Percentiles rank a stretch among this genome's conserved stretches.
Evolutionary conservation across 2,888 invertebrate species (phyloP).

Genomic region (Uloborus plumipes): DNA sequence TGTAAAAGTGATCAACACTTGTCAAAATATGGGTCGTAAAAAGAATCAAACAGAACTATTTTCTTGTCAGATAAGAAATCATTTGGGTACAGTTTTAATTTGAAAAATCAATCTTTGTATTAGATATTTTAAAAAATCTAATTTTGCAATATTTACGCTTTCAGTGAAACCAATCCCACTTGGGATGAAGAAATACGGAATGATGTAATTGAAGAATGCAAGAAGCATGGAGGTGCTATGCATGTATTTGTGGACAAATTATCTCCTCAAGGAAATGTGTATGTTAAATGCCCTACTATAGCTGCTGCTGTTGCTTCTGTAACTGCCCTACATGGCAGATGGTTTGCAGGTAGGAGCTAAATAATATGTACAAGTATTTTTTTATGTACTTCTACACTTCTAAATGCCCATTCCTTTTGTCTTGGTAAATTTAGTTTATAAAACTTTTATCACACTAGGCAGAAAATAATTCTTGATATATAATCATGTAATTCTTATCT

Average conservation of each 20-base stretch:
- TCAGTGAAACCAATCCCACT: slow-evolving; percentile 80
- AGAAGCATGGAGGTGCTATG: slow-evolving; percentile 95
- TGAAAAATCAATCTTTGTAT: too few species aligned
- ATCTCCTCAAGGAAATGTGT: slow-evolving; percentile 95
- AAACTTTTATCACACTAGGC: not conserved
- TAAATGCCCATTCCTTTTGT: not conserved
- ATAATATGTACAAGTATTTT: not conserved
- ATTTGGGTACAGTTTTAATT: too few species aligned
- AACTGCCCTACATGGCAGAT: slow-evolving; percentile 95
- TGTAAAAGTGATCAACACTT: too few species aligned
- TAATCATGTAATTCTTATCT: too few species aligned
- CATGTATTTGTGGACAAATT: slow-evolving; percentile 96
- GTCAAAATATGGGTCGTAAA: too few species aligned
- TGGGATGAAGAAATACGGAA: slow-evolving; percentile 96
- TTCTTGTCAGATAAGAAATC: too few species aligned
- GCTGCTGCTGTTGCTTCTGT: slow-evolving; percentile 97
- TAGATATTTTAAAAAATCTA: too few species aligned
- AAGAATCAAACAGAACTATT: too few species aligned
- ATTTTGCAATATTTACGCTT: slow-evolving; percentile 52
- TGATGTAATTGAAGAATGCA: slow-evolving; percentile 98
- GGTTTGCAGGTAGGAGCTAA: slow-evolving; percentile 84
- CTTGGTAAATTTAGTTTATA: not conserved
- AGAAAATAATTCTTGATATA: not conserved
- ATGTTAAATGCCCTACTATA: slow-evolving; percentile 98
- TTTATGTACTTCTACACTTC: not conserved